Base-by-base conservation (phyloP, 2,797 vertebrate species). In the Etheostoma nigrum region DNA sequence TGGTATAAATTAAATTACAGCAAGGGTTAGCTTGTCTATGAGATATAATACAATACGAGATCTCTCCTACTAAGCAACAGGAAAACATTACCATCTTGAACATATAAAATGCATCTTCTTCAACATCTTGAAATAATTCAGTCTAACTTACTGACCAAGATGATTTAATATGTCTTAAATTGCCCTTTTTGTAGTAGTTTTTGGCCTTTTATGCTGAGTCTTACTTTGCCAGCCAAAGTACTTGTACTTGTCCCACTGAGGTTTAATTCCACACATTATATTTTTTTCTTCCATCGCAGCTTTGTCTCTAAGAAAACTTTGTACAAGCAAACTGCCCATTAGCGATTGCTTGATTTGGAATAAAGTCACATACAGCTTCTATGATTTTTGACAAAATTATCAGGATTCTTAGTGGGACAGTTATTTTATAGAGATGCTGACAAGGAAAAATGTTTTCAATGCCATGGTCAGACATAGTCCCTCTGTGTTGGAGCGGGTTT, bases 391-490 rank as follows among this genome's bases (percentile, higher is more conserved):
- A 72, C 69, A 77, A 76, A 81, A 61, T 72, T 47, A 83, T 79
- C 79, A 48, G 49, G 42, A 76, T 48, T 74, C 67, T 84, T 40
- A 58, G 57, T 66, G 75, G 81, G 88, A 74, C 42, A 30, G 19
- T 62, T 70, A 16, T 71, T 86, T 68, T 66, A 49, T 62, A 72
- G 73, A 91, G 61, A 78, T 65, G 80, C 86, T 91, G 89, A 92
- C 79, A 74, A 86, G 76, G 87, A 81, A 79, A 42, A 87, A 82
- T 30, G 73, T 92, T 93, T 91, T 91, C 88, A 74, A 42, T 36
- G 76, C 23, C 55, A n/a, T 27, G 52, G 90, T 89, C 89, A 93
- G 81, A 81, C 55, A 72, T 66, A 83, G 76, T 80, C 74, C 74
- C 64, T 84, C 71, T 74, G 81, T 86, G 90, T 92, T 82, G 89